A percentile compares a stretch with the other conserved stretches of the same genome.
These are phyloP conservation scores for Cnemophilus loriae DNA, from an alignment of 2,113 vertebrate species.

Conservation along the genomic window DNA sequence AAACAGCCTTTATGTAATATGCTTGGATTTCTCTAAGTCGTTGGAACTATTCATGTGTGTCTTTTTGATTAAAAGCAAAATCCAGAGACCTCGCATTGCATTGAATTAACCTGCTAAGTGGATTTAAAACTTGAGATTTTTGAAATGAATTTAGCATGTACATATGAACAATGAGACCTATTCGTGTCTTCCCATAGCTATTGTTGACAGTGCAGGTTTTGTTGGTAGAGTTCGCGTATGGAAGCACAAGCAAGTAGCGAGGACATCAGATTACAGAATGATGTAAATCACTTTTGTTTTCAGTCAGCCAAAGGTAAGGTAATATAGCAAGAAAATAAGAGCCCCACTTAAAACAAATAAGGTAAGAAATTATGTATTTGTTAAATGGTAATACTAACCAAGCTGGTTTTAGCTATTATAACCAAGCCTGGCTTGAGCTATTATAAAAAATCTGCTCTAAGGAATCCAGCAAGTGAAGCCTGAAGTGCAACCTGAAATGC, in stretches of 20 bases:
- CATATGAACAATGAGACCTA: background rate
- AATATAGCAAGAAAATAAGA: background rate
- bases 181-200: fast-evolving
- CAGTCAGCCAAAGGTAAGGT: background rate
- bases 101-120: background rate
- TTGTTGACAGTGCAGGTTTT: background rate
- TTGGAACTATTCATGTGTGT: background rate
- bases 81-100: background rate
- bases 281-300: background rate
- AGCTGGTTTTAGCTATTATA: background rate
- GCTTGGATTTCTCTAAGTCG: background rate
- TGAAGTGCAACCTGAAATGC: background rate
- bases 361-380: background rate
- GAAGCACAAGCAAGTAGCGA: background rate
- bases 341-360: background rate
- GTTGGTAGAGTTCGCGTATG: background rate
- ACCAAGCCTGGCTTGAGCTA: background rate
- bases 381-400: background rate
- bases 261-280: background rate
- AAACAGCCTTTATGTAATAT: background rate
- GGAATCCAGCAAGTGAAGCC: background rate
- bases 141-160: background rate
- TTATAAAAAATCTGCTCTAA: background rate
- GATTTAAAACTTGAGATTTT: background rate
- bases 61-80: conserved; percentile 9